Conservation (phyloP, 2,113 vertebrate genomes). For the Coptodon bakossiorum region DNA sequence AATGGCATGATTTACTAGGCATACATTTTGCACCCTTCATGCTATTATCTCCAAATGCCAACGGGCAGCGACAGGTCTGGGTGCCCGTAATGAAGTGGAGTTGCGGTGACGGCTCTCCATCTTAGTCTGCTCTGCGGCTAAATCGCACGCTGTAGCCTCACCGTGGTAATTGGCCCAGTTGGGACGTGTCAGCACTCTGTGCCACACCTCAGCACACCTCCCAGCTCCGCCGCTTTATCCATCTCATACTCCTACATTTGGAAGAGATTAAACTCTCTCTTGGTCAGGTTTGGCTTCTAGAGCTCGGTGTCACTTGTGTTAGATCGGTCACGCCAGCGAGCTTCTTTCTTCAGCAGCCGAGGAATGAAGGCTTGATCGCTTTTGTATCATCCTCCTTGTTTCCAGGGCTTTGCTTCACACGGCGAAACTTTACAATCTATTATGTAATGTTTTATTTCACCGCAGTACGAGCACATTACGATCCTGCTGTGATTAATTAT, state of each 20-base stretch:
- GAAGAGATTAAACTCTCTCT: conserved; percentile 4
- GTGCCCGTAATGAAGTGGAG: conserved; percentile 26
- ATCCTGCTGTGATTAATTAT: background rate
- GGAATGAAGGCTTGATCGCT: background rate
- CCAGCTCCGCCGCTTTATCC: conserved; percentile 37
- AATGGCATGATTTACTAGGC: conserved; percentile 16
- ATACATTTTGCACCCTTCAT: background rate
- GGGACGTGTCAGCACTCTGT: conserved; percentile 43
- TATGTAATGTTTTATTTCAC: background rate
- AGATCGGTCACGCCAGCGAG: background rate
- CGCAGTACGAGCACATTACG: background rate
- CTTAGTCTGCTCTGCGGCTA: conserved; percentile 24
- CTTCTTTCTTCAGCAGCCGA: background rate
- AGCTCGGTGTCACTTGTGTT: background rate
- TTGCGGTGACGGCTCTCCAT: conserved; percentile 30
- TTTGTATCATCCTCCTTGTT: background rate
- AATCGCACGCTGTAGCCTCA: conserved; percentile 19
- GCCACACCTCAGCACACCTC: conserved; percentile 55
- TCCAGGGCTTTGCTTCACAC: background rate
- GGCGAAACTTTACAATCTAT: background rate
- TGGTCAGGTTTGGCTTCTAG: background rate
- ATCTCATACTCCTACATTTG: conserved; percentile 11
- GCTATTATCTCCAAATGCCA: conserved; percentile 47
- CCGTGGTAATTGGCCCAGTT: conserved; percentile 49
- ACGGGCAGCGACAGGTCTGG: background rate